These are phyloP conservation scores for Subacronicta megacephala DNA, from an alignment of 2,888 invertebrate genomes.

Conservation along the genomic window DNA sequence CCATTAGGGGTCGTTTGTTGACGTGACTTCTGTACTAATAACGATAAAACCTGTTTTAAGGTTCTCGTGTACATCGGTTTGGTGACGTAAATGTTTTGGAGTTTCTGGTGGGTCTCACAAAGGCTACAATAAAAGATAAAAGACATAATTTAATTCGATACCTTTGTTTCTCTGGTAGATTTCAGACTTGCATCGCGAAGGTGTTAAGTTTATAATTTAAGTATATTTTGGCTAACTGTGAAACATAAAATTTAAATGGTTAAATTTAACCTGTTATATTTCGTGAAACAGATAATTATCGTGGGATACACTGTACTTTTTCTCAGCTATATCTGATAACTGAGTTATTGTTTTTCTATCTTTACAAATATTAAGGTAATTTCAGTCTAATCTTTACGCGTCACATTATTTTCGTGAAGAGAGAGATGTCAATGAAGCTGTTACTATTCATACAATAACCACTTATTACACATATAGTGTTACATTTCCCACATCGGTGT, in stretches of 20 bases:
- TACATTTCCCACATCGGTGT: slow-evolving; percentile 54
- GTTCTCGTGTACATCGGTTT: slow-evolving; percentile 26
- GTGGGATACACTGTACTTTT: neutral
- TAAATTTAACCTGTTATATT: no score
- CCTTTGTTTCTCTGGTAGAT: slow-evolving; percentile 17
- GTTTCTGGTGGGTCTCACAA: slow-evolving; percentile 24
- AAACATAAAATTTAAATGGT: no score
- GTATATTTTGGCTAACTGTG: no score
- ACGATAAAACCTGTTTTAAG: slow-evolving; percentile 68
- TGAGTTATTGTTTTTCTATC: slow-evolving; percentile 23
- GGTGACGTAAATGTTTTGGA: slow-evolving; percentile 36
- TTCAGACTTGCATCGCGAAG: no score
- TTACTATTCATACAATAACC: slow-evolving; percentile 45
- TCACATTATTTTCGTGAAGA: slow-evolving; percentile 33
- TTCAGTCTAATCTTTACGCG: slow-evolving; percentile 15
- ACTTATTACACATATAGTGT: slow-evolving; percentile 51
- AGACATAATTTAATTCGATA: slow-evolving; percentile 11
- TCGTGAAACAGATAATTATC: no score
- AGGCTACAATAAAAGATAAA: slow-evolving; percentile 23
- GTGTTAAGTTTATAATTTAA: no score
- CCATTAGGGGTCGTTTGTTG: slow-evolving; percentile 77
- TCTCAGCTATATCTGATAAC: neutral
- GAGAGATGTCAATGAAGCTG: slow-evolving; percentile 37
- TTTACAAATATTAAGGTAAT: slow-evolving; percentile 28
- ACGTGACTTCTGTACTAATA: slow-evolving; percentile 75